These are phyloP conservation scores for Acrocera orbiculus DNA, from an alignment of 2,888 invertebrate genomes.

Conservation along the genomic window DNA sequence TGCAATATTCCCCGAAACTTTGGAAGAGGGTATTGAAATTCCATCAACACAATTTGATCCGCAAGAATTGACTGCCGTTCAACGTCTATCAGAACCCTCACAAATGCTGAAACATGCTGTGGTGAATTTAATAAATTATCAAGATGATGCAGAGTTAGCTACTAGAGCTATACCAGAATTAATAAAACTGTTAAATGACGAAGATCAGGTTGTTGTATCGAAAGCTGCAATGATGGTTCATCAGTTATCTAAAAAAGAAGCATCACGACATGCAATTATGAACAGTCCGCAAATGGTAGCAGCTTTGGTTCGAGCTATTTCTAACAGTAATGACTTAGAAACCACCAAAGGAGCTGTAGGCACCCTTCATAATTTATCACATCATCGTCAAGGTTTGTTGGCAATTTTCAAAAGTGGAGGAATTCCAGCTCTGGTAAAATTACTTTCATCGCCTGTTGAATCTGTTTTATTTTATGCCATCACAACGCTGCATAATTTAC, in stretches of 20 bases:
- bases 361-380: constrained; percentile 93
- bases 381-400: constrained; percentile 89
- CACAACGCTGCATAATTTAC: constrained; percentile 91
- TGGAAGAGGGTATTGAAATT: constrained; percentile 93
- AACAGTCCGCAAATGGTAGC: constrained; percentile 91
- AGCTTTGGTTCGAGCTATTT: constrained; percentile 86
- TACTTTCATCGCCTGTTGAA: constrained; percentile 89
- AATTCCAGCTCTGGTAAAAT: constrained; percentile 90
- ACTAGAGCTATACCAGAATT: constrained; percentile 94
- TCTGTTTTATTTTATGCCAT: constrained; percentile 97
- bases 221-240: constrained; percentile 99
- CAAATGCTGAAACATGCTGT: constrained; percentile 98
- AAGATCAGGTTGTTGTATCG: constrained; percentile 91
- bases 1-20: constrained; percentile 97
- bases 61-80: constrained; percentile 89
- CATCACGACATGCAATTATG: constrained; percentile 94
- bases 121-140: constrained; percentile 95
- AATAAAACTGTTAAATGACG: constrained; percentile 86
- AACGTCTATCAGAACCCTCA: constrained; percentile 88
- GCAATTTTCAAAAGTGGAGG: constrained; percentile 99
- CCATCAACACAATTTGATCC: constrained; percentile 94
- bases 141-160: constrained; percentile 93
- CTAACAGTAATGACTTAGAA: constrained; percentile 89
- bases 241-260: constrained; percentile 95
- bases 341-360: constrained; percentile 96